Evolutionary conservation across 2,113 vertebrate species (phyloP).

Genomic region (Ceyx margarethae): DNA sequence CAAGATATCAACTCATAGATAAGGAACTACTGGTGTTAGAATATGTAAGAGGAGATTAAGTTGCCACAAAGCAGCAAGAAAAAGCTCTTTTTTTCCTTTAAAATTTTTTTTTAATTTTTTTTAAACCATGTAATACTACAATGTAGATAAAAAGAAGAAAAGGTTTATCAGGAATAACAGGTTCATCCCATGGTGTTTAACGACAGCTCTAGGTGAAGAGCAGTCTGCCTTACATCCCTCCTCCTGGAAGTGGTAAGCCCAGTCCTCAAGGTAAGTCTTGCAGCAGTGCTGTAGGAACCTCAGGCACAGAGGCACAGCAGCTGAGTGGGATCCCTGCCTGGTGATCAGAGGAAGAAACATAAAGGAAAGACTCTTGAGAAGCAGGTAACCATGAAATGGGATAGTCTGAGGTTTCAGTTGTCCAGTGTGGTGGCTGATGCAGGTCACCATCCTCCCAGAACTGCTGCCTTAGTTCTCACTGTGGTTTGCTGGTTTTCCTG

Average conservation of each 20-base stretch:
- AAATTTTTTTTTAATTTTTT: neutral
- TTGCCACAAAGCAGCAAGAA: neutral
- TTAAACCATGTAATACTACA: neutral
- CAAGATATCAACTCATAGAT: constrained; percentile 24
- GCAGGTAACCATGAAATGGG: neutral
- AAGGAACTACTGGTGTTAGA: neutral
- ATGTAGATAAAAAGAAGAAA: neutral
- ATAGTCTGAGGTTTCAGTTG: neutral
- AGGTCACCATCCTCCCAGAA: neutral
- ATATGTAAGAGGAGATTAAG: neutral
- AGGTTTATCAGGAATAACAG: neutral
- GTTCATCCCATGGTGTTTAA: neutral
- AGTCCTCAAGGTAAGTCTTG: neutral
- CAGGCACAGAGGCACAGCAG: neutral
- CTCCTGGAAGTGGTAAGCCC: neutral
- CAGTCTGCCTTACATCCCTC: neutral
- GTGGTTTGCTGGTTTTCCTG: neutral
- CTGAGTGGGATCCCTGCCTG: neutral
- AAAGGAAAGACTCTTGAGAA: neutral
- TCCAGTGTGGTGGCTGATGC: neutral
- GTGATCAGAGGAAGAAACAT: neutral
- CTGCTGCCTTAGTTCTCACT: neutral
- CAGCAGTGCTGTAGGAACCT: neutral
- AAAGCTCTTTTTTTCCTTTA: neutral
- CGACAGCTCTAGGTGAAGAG: neutral